phyloP scores from a whole-genome alignment of 2,888 invertebrate genomes.

The Alentia gelatinosa region DNA sequence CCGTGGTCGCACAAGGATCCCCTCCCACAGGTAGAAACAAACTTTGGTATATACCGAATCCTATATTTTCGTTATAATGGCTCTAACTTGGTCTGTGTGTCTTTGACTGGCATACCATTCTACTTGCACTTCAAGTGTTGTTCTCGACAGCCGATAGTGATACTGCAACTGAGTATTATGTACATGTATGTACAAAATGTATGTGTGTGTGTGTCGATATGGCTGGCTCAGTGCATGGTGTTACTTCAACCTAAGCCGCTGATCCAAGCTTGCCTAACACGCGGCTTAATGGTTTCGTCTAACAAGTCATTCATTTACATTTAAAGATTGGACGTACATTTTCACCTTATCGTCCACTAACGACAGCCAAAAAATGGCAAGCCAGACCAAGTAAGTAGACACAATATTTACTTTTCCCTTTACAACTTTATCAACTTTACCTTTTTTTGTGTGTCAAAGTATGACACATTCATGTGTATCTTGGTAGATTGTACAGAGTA shows the following conservation, averaged over 20 bases:
- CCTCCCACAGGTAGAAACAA: not conserved
- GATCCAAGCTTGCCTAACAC: not conserved
- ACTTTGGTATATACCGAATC: too few relatives aligned
- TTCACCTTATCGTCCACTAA: not conserved
- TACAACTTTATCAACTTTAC: not conserved
- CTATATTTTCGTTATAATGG: not conserved
- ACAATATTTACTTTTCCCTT: not conserved
- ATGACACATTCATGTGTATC: not conserved
- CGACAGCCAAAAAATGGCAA: not conserved
- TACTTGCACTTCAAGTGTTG: not conserved
- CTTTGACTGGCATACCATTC: not conserved
- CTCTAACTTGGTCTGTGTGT: not conserved
- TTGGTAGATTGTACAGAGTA: not conserved
- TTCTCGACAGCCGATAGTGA: not conserved
- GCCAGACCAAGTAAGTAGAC: not conserved
- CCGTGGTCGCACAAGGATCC: not conserved
- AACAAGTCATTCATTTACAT: not conserved
- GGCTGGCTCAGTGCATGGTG: not conserved
- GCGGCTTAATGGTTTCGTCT: not conserved
- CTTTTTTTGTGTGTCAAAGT: not conserved
- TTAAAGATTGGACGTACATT: not conserved
- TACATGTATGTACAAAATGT: not conserved
- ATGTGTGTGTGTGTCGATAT: not conserved
- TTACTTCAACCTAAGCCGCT: not conserved
- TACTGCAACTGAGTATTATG: not conserved